phyloP scores from a whole-genome alignment of 2,888 invertebrate genomes.

The Gymnoscelis rufifasciata region DNA sequence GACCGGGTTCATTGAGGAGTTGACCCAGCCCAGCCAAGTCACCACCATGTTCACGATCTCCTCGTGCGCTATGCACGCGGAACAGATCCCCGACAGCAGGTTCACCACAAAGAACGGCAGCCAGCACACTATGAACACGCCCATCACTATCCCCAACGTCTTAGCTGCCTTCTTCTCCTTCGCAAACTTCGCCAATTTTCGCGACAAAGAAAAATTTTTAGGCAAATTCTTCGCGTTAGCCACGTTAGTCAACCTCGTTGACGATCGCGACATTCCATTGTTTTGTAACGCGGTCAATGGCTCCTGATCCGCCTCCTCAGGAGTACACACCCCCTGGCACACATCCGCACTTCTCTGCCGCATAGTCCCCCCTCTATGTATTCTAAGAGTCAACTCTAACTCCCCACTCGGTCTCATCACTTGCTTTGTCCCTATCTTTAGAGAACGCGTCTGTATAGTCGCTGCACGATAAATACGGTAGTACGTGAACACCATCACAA shows the following conservation, averaged over 20 bases:
- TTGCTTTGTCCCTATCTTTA: conserved; percentile 94
- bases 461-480: conserved; percentile 97
- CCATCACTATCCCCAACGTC: conserved; percentile 97
- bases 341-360: conserved; percentile 76
- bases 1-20: conserved; percentile 97
- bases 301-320: conserved; percentile 84
- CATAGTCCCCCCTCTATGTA: conserved; percentile 93
- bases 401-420: conserved; percentile 91
- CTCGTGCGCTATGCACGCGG: conserved; percentile 91
- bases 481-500: conserved; percentile 99
- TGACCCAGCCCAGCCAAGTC: conserved; percentile 97
- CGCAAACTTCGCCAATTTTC: conserved; percentile 96
- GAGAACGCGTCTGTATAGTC: conserved; percentile 92
- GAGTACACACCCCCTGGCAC: conserved; percentile 80
- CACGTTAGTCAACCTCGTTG: conserved; percentile 82
- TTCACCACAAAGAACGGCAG: conserved; percentile 98
- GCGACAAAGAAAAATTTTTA: conserved; percentile 94
- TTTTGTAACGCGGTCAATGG: conserved; percentile 87
- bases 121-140: conserved; percentile 98
- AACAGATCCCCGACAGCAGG: conserved; percentile 92
- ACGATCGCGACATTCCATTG: conserved; percentile 85
- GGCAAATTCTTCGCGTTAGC: conserved; percentile 82
- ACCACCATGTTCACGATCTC: conserved; percentile 93
- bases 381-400: conserved; percentile 91
- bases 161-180: conserved; percentile 99